A percentile compares a stretch with the other conserved stretches of the same genome.
These are phyloP conservation scores for Xenopus laevis DNA, from an alignment of 2,113 vertebrate genomes.

Conservation along the genomic window DNA sequence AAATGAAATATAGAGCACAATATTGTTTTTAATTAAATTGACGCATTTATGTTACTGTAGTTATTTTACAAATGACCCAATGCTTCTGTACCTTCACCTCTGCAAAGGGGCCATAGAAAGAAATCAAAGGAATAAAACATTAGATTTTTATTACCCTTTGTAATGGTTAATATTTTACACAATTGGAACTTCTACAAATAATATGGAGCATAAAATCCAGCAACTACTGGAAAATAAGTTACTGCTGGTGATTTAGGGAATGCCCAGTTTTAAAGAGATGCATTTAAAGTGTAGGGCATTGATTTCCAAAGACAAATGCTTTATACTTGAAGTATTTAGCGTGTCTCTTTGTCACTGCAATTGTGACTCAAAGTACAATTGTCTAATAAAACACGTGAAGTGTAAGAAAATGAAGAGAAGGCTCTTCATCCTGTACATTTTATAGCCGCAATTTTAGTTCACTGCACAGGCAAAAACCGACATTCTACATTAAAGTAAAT, in stretches of 20 bases:
- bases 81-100: background rate
- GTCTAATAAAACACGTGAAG: conserved; percentile 38
- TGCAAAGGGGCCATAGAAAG: background rate
- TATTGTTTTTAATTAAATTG: too few species aligned
- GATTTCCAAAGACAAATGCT: conserved; percentile 28
- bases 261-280: conserved; percentile 3
- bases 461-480: background rate
- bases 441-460: conserved; percentile 19
- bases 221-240: conserved; percentile 16
- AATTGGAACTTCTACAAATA: conserved; percentile 13
- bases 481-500: background rate
- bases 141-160: background rate
- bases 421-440: conserved; percentile 25
- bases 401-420: conserved; percentile 32
- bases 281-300: conserved; percentile 25
- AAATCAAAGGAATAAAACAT: background rate
- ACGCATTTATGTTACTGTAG: background rate
- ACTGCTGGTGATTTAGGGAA: conserved; percentile 26
- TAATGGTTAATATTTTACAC: conserved; percentile 23
- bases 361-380: conserved; percentile 30
- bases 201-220: conserved; percentile 14
- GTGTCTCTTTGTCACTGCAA: conserved; percentile 35
- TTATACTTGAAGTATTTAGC: conserved; percentile 31
- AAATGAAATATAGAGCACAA: too few species aligned
- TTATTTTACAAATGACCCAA: background rate